Percentiles rank a stretch among this genome's conserved stretches.
These are phyloP conservation scores for Torymus aiolomorphi DNA, from an alignment of 2,888 invertebrate genomes.

Conservation along the genomic window DNA sequence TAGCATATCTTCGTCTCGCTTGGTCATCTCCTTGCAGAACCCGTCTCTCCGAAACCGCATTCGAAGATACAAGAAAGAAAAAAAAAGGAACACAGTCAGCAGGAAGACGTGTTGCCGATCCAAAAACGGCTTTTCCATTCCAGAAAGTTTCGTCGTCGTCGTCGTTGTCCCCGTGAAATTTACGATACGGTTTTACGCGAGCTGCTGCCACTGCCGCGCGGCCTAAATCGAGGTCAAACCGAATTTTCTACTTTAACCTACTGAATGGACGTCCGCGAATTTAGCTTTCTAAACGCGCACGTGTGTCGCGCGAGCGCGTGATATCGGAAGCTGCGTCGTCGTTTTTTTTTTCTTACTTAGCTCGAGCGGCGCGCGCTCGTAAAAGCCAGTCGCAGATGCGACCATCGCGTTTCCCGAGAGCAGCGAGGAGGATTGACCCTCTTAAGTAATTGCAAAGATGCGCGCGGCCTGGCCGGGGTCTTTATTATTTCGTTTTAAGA, in stretches of 20 bases:
- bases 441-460: slow-evolving; percentile 42
- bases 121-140: no score
- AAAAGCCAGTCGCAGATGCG: slow-evolving; percentile 31
- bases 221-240: slow-evolving; percentile 75
- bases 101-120: no score
- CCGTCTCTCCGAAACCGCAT: no score
- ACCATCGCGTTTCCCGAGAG: slow-evolving; percentile 10
- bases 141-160: slow-evolving; percentile 34
- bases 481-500: slow-evolving; percentile 20
- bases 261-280: slow-evolving; percentile 72
- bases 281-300: slow-evolving; percentile 73
- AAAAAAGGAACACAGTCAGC: slow-evolving; percentile 9
- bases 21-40: no score
- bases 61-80: background rate
- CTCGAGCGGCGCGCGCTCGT: slow-evolving; percentile 17
- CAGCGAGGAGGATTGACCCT: slow-evolving; percentile 26
- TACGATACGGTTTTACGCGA: slow-evolving; percentile 46
- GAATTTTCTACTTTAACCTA: slow-evolving; percentile 76
- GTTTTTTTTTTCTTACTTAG: background rate
- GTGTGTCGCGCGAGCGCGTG: background rate
- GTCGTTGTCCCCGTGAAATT: slow-evolving; percentile 39
- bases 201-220: background rate
- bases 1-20: no score
- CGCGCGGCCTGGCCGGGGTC: background rate
- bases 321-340: slow-evolving; percentile 30